Percentiles rank a stretch among this genome's conserved stretches.
These are phyloP conservation scores for Hyposmocoma kahamanoa DNA, from an alignment of 1,140 invertebrate species.

Conservation along the genomic window DNA sequence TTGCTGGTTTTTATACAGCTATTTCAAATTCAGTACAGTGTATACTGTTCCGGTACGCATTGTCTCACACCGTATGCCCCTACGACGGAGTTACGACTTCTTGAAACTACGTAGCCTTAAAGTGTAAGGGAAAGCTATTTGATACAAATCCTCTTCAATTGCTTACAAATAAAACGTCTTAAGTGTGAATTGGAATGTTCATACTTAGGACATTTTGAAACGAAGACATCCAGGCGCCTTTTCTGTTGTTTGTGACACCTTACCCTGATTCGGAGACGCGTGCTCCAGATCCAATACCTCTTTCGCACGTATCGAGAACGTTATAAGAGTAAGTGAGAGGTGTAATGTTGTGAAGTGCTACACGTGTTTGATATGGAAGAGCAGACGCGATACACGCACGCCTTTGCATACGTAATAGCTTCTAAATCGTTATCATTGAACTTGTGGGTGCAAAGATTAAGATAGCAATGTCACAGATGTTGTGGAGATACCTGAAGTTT, in stretches of 20 bases:
- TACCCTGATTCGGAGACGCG: slow-evolving; percentile 53
- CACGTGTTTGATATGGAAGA: slow-evolving; percentile 59
- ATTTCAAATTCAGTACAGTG: slow-evolving; percentile 71
- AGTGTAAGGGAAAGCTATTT: slow-evolving; percentile 73
- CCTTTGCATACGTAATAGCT: slow-evolving; percentile 51
- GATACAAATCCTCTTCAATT: slow-evolving; percentile 57
- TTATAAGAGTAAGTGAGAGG: slow-evolving; percentile 30
- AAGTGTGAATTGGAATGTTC: slow-evolving; percentile 30
- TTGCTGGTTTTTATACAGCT: slow-evolving; percentile 71
- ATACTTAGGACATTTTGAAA: slow-evolving; percentile 39
- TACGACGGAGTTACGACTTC: slow-evolving; percentile 46
- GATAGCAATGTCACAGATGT: slow-evolving; percentile 16
- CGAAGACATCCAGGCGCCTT: slow-evolving; percentile 36
- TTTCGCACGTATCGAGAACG: slow-evolving; percentile 16
- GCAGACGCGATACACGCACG: slow-evolving; percentile 31
- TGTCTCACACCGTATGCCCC: slow-evolving; percentile 51
- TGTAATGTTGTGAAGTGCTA: slow-evolving; percentile 15
- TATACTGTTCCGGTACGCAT: slow-evolving; percentile 62
- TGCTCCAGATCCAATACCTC: slow-evolving; percentile 47
- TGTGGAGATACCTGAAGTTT: no score
- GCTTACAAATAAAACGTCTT: slow-evolving; percentile 34
- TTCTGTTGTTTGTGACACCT: slow-evolving; percentile 72
- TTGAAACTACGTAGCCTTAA: slow-evolving; percentile 29
- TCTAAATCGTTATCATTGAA: slow-evolving; percentile 57
- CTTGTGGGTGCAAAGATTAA: slow-evolving; percentile 56